Conservation (phyloP, 1,140 invertebrate species). For the Pseudomyrmex gracilis region DNA sequence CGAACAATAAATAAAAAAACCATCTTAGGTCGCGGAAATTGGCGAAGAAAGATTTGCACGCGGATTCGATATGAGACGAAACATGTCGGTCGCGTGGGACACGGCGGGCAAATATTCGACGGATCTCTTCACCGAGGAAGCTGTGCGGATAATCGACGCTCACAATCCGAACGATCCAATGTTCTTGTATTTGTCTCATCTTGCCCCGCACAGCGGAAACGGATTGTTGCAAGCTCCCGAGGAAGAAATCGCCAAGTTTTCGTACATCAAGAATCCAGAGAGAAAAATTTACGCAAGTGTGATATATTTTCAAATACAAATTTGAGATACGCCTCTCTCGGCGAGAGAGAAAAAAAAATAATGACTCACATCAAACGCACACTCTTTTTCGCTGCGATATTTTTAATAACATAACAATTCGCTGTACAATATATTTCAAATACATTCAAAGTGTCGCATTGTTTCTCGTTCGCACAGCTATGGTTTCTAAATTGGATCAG, state of each 20-base stretch:
- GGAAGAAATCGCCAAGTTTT: constrained; percentile 90
- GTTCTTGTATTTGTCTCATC: constrained; percentile 93
- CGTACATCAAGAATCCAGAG: constrained; percentile 90
- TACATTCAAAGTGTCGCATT: not conserved
- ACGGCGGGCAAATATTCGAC: constrained; percentile 90
- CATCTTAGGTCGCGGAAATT: no score
- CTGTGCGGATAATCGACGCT: constrained; percentile 88
- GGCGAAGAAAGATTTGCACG: constrained; percentile 1
- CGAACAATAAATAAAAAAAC: no score
- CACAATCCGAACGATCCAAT: constrained; percentile 88
- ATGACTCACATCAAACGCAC: no score
- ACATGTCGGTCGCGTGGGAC: constrained; percentile 87
- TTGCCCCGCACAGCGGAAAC: constrained; percentile 92
- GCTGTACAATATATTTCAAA: not conserved
- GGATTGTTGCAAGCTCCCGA: constrained; percentile 92
- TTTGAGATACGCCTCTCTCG: no score
- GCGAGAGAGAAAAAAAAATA: no score
- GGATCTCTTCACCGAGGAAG: constrained; percentile 91
- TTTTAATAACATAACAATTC: no score
- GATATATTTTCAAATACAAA: constrained; percentile 45
- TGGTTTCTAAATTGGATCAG: constrained; percentile 95
- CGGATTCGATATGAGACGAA: constrained; percentile 90
- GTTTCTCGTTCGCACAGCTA: constrained; percentile 87
- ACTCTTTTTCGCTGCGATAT: no score
- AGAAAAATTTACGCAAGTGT: constrained; percentile 92